A percentile compares a stretch with the other conserved stretches of the same genome.
Evolutionary conservation across 2,797 vertebrate species (phyloP).

Genomic region (Poeciliopsis turneri): DNA sequence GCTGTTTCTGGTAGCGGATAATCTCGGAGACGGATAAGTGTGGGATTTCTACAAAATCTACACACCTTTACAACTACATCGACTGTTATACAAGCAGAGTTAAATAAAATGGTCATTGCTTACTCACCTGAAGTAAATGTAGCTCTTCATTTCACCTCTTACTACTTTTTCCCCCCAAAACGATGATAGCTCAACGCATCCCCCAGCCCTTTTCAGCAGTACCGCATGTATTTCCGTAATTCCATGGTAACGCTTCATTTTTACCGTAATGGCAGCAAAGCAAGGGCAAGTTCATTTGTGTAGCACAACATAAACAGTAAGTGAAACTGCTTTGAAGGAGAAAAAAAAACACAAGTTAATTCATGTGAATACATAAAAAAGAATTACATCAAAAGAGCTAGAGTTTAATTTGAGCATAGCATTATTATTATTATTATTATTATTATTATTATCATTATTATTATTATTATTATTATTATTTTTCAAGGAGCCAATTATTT

Average conservation of each 20-base stretch:
- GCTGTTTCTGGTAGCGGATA: constrained; percentile 15
- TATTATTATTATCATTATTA: background rate
- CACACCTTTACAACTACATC: constrained; percentile 22
- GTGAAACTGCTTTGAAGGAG: background rate
- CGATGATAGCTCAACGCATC: background rate
- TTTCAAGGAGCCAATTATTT: background rate
- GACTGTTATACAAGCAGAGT: background rate
- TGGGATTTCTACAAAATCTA: constrained; percentile 10
- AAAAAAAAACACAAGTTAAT: background rate
- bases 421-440: background rate
- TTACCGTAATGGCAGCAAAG: constrained; percentile 47
- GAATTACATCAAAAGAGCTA: background rate
- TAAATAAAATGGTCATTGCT: background rate
- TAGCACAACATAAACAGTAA: background rate
- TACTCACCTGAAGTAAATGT: constrained; percentile 32
- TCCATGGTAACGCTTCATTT: constrained; percentile 70
- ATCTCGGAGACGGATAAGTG: constrained; percentile 26
- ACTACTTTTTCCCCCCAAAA: background rate
- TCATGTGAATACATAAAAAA: background rate
- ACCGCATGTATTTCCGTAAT: constrained; percentile 67
- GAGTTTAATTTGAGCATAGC: background rate
- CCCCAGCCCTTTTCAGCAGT: constrained; percentile 23
- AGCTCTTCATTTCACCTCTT: background rate
- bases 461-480: background rate
- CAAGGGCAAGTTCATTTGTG: background rate